phyloP scores from a whole-genome alignment of 1,140 invertebrate genomes.

The Nephila pilipes region DNA sequence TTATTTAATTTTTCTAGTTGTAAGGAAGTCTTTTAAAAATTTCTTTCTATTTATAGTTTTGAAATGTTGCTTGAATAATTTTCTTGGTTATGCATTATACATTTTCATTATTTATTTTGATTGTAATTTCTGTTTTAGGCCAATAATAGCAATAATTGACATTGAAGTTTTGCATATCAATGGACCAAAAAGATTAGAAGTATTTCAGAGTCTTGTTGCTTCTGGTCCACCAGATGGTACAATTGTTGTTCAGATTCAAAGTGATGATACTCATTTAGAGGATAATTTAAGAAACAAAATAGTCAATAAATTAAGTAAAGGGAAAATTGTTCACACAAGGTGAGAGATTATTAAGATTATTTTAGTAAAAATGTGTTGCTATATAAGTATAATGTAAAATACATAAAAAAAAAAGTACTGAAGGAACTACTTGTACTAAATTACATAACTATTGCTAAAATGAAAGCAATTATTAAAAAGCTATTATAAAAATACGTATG shows the following conservation, averaged over 20 bases:
- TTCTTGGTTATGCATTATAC: too few relatives aligned
- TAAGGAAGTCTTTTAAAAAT: neutral
- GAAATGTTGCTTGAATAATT: too few relatives aligned
- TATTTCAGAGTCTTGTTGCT: constrained; percentile 92
- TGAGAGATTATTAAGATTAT: too few relatives aligned
- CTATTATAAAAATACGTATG: too few relatives aligned
- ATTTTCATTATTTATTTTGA: neutral
- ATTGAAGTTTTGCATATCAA: constrained; percentile 91
- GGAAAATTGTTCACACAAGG: constrained; percentile 91
- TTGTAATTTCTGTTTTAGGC: constrained; percentile 81
- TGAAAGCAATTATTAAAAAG: too few relatives aligned
- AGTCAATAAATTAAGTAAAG: constrained; percentile 87
- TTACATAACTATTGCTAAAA: too few relatives aligned
- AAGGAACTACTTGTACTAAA: too few relatives aligned
- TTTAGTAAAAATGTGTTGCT: too few relatives aligned
- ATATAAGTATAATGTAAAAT: too few relatives aligned
- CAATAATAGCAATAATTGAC: constrained; percentile 94
- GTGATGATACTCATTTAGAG: constrained; percentile 83
- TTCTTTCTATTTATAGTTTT: too few relatives aligned
- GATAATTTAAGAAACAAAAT: constrained; percentile 88
- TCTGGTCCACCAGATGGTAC: constrained; percentile 98
- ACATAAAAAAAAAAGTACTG: too few relatives aligned
- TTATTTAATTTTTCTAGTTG: too few relatives aligned
- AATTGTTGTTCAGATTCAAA: constrained; percentile 86
- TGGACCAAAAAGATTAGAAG: constrained; percentile 86